These are phyloP conservation scores for Chionomys nivalis DNA, from an alignment of 2,113 vertebrate species.

Conservation along the genomic window DNA sequence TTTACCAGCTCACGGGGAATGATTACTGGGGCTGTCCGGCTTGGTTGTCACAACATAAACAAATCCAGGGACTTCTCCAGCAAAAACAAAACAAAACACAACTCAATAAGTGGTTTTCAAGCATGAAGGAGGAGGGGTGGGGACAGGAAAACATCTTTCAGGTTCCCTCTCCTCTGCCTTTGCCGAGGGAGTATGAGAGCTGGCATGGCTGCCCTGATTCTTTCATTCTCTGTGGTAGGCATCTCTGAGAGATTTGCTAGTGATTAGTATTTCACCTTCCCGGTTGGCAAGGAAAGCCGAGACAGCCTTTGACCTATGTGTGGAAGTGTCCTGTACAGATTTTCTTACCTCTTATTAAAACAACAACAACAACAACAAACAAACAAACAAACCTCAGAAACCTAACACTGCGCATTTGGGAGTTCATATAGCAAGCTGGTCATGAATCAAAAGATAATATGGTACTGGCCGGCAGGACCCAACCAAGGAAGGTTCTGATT, in stretches of 20 bases:
- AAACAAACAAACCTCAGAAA: background rate
- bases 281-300: background rate
- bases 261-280: conserved; percentile 39
- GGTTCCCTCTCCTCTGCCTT: background rate
- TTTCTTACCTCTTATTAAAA: background rate
- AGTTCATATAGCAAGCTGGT: conserved; percentile 54
- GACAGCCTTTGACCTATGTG: conserved; percentile 5
- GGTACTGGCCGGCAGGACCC: background rate
- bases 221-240: background rate
- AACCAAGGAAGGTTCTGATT: conserved; percentile 53
- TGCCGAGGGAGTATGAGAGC: background rate
- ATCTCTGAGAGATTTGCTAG: conserved; percentile 28
- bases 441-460: conserved; percentile 64
- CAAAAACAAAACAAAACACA: background rate
- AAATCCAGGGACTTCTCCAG: background rate
- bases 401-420: conserved; percentile 27
- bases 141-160: background rate
- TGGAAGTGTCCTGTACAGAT: background rate
- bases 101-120: conserved; percentile 7
- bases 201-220: background rate
- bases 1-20: background rate
- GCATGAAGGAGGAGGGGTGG: background rate
- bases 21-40: background rate
- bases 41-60: conserved; percentile 9
- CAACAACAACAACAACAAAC: background rate